phyloP scores from a whole-genome alignment of 2,888 invertebrate genomes.

The Pristionchus japonicus region DNA sequence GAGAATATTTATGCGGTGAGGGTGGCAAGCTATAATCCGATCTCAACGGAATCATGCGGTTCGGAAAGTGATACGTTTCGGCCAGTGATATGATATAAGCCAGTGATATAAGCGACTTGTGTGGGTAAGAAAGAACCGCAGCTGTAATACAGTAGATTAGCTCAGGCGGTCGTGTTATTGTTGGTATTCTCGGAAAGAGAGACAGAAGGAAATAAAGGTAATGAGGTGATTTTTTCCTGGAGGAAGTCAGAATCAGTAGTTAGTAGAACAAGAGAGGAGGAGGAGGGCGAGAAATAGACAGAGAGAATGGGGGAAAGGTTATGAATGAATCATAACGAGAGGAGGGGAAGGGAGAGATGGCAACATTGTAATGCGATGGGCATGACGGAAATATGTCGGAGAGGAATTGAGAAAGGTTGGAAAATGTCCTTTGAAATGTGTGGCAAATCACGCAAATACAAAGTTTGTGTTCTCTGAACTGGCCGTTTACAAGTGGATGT shows the following conservation, averaged over 20 bases:
- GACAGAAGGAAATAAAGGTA: not conserved
- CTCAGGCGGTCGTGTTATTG: not conserved
- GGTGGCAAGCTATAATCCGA: not conserved
- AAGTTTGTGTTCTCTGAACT: not conserved
- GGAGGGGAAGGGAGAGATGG: not conserved
- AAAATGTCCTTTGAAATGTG: not conserved
- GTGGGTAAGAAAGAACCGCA: not conserved
- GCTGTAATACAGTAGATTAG: not conserved
- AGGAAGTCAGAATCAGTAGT: not conserved
- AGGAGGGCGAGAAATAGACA: constrained; percentile 20
- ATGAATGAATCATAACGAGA: constrained; percentile 4
- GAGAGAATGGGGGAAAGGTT: constrained; percentile 13
- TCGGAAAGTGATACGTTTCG: not conserved
- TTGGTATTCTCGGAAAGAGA: not conserved
- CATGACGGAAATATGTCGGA: not conserved
- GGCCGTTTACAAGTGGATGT: constrained; percentile 14
- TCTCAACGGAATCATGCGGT: not conserved
- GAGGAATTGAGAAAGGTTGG: not conserved
- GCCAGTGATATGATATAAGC: not conserved
- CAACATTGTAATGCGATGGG: not conserved
- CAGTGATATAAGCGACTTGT: not conserved
- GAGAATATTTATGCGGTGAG: not conserved
- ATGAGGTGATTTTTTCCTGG: not conserved
- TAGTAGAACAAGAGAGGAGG: not conserved
- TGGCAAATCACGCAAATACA: not conserved